These are phyloP conservation scores for Malacoraja senta DNA, from an alignment of 2,797 vertebrate species.

Conservation along the genomic window DNA sequence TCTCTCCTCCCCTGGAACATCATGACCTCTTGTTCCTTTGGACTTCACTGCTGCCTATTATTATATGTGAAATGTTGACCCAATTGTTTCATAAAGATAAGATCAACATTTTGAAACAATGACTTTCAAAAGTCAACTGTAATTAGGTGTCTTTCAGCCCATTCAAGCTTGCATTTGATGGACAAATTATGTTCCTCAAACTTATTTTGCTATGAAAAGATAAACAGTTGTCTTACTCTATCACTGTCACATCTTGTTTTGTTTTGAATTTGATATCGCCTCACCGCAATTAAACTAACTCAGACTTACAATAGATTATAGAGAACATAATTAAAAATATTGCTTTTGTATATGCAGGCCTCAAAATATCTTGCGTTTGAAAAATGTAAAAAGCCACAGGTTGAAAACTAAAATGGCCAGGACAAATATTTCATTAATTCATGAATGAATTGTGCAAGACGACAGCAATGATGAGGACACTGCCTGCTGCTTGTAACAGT, in stretches of 20 bases:
- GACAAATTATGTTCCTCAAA: not conserved
- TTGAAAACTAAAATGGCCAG: slow-evolving; percentile 4
- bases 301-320: not conserved
- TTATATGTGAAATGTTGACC: not conserved
- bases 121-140: not conserved
- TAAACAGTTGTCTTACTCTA: not conserved
- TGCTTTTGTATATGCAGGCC: not conserved
- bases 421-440: slow-evolving; percentile 31
- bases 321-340: not conserved
- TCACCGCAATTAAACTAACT: not conserved
- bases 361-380: not conserved
- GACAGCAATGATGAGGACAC: slow-evolving; percentile 51
- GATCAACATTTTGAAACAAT: too few species aligned
- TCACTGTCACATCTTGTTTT: not conserved
- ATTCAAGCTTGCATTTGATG: not conserved
- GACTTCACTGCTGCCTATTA: not conserved
- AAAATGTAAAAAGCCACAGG: not conserved
- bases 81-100: too few species aligned
- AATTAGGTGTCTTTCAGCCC: not conserved
- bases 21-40: not conserved
- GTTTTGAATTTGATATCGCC: not conserved
- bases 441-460: slow-evolving; percentile 43
- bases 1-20: not conserved
- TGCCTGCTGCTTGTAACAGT: slow-evolving; percentile 42
- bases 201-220: not conserved